Conservation (phyloP, 92 coral and sea anemone species). For the Phenganax marumi region DNA sequence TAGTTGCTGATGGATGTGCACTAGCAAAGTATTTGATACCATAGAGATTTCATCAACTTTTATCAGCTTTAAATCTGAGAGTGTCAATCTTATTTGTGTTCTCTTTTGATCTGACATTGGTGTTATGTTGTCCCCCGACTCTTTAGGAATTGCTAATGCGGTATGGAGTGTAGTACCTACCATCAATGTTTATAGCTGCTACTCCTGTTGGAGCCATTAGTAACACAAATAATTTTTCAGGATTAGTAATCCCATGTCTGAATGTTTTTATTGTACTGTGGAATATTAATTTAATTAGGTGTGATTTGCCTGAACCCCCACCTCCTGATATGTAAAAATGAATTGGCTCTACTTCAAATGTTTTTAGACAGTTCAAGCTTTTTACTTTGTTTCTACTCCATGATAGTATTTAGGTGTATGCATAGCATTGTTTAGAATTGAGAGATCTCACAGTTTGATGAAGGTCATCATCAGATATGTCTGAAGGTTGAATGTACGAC, state of each 20-base stretch:
- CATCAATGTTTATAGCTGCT: no score
- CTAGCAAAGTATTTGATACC: slow-evolving; percentile 59
- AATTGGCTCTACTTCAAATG: slow-evolving; percentile 39
- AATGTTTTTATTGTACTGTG: slow-evolving; percentile 62
- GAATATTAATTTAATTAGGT: slow-evolving; percentile 59
- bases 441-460: slow-evolving; percentile 54
- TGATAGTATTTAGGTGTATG: slow-evolving; percentile 51
- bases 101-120: slow-evolving; percentile 64
- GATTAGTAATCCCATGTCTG: slow-evolving; percentile 57
- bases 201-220: slow-evolving; percentile 8
- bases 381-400: slow-evolving; percentile 65
- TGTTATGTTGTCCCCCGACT: not conserved
- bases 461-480: slow-evolving; percentile 55
- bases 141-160: no score
- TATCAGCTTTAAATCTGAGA: slow-evolving; percentile 56
- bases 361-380: slow-evolving; percentile 57
- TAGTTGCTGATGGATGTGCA: slow-evolving; percentile 63
- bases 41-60: slow-evolving; percentile 55
- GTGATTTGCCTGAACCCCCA: slow-evolving; percentile 65
- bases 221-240: slow-evolving; percentile 59
- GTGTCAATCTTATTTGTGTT: slow-evolving; percentile 51
- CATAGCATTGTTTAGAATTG: slow-evolving; percentile 45
- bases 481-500: slow-evolving; percentile 47
- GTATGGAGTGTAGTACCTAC: no score
- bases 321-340: slow-evolving; percentile 60